Conservation (phyloP, 2,113 vertebrate genomes). For the Hepsetus odoe region DNA sequence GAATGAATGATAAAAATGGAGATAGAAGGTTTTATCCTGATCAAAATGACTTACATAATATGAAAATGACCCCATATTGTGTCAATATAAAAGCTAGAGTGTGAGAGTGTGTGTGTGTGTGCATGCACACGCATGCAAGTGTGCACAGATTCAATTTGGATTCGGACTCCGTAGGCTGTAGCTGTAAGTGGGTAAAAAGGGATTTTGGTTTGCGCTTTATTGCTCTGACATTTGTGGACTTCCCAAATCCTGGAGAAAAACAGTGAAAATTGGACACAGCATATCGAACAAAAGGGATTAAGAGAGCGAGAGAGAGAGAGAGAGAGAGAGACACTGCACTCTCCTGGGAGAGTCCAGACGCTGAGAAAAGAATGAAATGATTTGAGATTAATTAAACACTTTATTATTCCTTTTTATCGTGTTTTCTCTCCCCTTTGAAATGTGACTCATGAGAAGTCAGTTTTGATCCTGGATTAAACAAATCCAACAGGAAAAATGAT, state of each 20-base stretch:
- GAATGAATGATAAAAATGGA: no score
- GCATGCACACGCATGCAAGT: constrained; percentile 56
- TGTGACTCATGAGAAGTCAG: neutral
- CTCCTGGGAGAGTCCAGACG: constrained; percentile 54
- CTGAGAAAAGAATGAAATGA: constrained; percentile 63
- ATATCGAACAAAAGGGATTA: constrained; percentile 68
- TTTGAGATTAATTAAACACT: constrained; percentile 74
- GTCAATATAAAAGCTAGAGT: no score
- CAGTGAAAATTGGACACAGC: constrained; percentile 47
- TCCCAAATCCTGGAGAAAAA: constrained; percentile 63
- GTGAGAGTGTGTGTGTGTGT: no score
- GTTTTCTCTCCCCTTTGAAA: neutral
- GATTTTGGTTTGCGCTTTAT: constrained; percentile 70
- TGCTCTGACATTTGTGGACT: constrained; percentile 71
- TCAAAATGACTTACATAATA: no score
- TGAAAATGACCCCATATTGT: no score
- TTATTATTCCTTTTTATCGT: constrained; percentile 49
- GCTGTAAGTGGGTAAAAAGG: constrained; percentile 53
- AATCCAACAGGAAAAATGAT: neutral
- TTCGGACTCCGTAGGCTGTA: constrained; percentile 64
- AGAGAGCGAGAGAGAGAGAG: constrained; percentile 53
- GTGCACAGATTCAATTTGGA: constrained; percentile 69
- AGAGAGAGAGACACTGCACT: neutral
- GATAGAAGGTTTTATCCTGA: no score
- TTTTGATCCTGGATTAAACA: neutral